Evolutionary conservation across 2,888 invertebrate genomes (phyloP), one percentile per base, ranked within the genome.

Genomic region (Elysia crispata): DNA sequence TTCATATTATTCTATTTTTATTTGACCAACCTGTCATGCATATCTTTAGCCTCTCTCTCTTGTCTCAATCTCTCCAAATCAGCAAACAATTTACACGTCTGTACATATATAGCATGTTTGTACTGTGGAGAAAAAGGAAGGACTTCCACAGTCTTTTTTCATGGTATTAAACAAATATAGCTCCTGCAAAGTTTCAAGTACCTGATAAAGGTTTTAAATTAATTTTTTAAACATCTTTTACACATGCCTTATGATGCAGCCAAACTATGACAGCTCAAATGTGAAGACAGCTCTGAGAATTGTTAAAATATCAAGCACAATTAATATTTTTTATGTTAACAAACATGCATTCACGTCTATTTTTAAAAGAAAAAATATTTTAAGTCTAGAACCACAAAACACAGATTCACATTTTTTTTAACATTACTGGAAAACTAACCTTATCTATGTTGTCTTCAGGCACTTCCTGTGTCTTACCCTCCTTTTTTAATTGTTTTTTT

Each of bases 31-130:
- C 92, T 94, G 86, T 92, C 92, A 84, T 92, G 91, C 86, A 91
- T 89, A 60, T 92, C 91, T 83, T 90, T 92, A 50, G 89, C 85
- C 84, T 92, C 92, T 80, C 90, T 86, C 77, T 92, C 91, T 73
- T 90, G 89, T 67, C 92, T 82, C 82, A 92, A 76, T 79, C 92
- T 86, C 82, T 92, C 92, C 20, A 98, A 96, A 91, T 99, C 99
- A 74, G 99, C 99, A 92, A 95, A 95, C 83, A 98, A 94, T 94
- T 99, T 98, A 97, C 98, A 98, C 18, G 98, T 98, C 95, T 98
- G 96, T n/a, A 98, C 98, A 94, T 98, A 98, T 75, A 98, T 95
- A 1, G 98, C 96, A 93, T 98, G 98, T 93, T 96, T 96, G 91
- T 92, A 93, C 91, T 93, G n/a, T n/a, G 88, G 73, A 90, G 88